These are phyloP conservation scores for Buceros bicornis DNA, from an alignment of 2,797 vertebrate genomes.

Conservation along the genomic window DNA sequence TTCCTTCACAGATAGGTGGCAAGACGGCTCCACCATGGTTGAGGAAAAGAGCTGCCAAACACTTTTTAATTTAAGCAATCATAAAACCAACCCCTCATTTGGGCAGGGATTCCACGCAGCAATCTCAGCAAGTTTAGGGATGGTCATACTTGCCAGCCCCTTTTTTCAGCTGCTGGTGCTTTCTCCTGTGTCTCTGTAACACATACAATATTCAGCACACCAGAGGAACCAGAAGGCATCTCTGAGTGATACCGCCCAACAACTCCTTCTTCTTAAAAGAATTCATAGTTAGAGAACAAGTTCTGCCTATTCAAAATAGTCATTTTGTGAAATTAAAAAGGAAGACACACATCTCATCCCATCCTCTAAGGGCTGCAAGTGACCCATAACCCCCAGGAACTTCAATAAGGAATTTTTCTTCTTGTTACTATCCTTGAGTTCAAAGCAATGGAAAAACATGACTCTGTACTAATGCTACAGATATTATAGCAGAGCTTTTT, in stretches of 20 bases:
- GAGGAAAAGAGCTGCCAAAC: conserved; percentile 44
- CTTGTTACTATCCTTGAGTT: conserved; percentile 16
- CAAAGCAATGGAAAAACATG: conserved; percentile 51
- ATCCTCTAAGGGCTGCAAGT: background rate
- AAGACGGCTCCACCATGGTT: background rate
- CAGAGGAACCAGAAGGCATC: background rate
- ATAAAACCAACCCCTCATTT: conserved; percentile 12
- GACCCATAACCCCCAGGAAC: conserved; percentile 5
- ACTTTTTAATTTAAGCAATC: conserved; percentile 43
- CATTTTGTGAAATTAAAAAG: conserved; percentile 34
- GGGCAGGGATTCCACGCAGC: background rate
- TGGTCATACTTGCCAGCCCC: background rate
- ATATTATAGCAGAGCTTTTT: conserved; percentile 59
- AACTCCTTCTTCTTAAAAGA: background rate
- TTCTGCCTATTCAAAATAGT: conserved; percentile 35
- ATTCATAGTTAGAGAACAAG: conserved; percentile 17
- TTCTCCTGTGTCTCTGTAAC: background rate
- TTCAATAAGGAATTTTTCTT: conserved; percentile 24
- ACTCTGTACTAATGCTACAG: background rate
- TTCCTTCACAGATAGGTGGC: background rate
- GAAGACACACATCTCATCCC: background rate
- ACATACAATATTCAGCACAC: background rate
- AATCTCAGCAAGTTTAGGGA: background rate
- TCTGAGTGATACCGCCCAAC: conserved; percentile 6
- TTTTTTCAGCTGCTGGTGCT: background rate